Percentiles rank a stretch among this genome's conserved stretches.
Evolutionary conservation across 2,113 vertebrate genomes (phyloP).

Genomic region (Cyprinodon variegatus): DNA sequence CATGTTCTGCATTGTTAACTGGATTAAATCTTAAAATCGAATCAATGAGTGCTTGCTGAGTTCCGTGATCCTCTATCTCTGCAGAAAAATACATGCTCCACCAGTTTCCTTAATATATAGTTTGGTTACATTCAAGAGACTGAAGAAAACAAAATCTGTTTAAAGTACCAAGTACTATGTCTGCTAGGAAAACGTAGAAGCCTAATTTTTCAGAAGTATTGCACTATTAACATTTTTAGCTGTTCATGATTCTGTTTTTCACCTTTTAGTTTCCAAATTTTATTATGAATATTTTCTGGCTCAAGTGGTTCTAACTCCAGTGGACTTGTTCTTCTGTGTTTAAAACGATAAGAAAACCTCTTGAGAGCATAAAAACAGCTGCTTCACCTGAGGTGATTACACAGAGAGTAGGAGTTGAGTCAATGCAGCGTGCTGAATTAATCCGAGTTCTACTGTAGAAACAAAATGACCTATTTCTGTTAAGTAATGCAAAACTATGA

Average conservation of each 20-base stretch:
- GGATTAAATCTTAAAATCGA: background rate
- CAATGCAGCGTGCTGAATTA: constrained; percentile 33
- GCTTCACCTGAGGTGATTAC: constrained; percentile 53
- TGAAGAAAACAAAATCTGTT: background rate
- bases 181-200: background rate
- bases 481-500: constrained; percentile 35
- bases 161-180: background rate
- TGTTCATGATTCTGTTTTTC: background rate
- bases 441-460: constrained; percentile 28
- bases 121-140: background rate
- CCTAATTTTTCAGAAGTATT: background rate
- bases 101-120: background rate
- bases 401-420: constrained; percentile 12
- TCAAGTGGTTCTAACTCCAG: constrained; percentile 12
- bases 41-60: background rate
- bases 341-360: constrained; percentile 18
- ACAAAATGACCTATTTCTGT: constrained; percentile 61
- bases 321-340: background rate
- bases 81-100: background rate
- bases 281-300: background rate
- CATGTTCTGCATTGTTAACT: background rate
- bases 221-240: background rate
- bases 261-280: background rate
- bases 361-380: constrained; percentile 24
- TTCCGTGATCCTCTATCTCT: background rate